Evolutionary conservation across 2,888 invertebrate genomes (phyloP).

Genomic region (Trachelus iudaicus): DNA sequence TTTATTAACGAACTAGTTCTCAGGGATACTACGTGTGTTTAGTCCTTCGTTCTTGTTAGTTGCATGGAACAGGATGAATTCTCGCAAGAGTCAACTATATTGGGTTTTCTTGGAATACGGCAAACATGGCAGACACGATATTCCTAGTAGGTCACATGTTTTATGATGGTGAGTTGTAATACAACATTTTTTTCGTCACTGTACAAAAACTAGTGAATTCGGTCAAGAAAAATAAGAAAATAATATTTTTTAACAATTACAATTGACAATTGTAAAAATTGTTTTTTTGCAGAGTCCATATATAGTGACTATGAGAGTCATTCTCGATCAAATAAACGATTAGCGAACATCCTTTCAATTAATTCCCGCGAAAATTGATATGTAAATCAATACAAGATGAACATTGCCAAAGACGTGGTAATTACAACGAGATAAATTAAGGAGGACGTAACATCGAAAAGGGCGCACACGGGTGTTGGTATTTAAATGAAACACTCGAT

Average conservation of each 20-base stretch:
- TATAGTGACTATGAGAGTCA: neutral
- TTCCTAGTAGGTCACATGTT: neutral
- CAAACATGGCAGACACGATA: neutral
- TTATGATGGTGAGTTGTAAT: neutral
- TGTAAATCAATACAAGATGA: neutral
- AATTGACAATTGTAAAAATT: too few relatives aligned
- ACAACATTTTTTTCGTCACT: neutral
- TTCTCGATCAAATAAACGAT: neutral
- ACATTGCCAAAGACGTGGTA: neutral
- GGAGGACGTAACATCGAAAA: neutral
- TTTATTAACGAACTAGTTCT: slow-evolving; percentile 59
- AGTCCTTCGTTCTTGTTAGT: slow-evolving; percentile 39
- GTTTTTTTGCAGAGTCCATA: too few relatives aligned
- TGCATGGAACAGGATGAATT: neutral
- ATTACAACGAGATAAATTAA: neutral
- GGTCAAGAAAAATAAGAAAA: neutral
- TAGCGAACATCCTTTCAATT: neutral
- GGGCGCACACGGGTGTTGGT: neutral
- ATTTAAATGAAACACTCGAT: neutral
- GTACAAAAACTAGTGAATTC: neutral
- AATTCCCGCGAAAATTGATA: neutral
- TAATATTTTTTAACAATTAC: neutral
- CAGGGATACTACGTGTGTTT: slow-evolving; percentile 39
- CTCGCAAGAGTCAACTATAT: neutral
- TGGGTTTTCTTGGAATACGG: neutral